Evolutionary conservation across 2,797 vertebrate species (phyloP), one percentile per base, ranked within the genome.

Genomic region (Eleutherodactylus coqui): DNA sequence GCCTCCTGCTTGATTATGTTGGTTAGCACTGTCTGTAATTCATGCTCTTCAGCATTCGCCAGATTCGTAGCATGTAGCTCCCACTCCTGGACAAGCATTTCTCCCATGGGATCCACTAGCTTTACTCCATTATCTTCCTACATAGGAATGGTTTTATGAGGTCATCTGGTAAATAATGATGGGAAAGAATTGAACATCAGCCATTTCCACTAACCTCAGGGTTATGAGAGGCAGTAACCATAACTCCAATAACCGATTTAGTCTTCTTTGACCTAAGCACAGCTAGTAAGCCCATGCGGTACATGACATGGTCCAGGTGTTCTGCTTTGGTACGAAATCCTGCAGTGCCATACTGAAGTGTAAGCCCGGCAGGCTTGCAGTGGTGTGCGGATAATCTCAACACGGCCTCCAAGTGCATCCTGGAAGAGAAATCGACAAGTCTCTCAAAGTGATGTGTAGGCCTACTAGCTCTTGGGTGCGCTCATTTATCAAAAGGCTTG

Each of bases 221-320:
- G 90, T 99, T 99, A 90, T 99, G 98, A 0, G 98, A 99, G 0
- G 98, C 98, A 0, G 98, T 99, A n/a, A 99, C 97, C 97, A 99
- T 96, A 85, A 98, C 90, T 11, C 97, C 98, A 2, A 99, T 96
- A 19, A 96, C 95, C 14, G 95, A 92, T 64, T 91, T 88, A 0
- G 95, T 94, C 17, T 96, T 95, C 86, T 92, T 97, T 89, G 98
- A 97, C 79, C 97, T 92, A 58, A 99, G 90, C 0, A 92, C 89
- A 0, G 98, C 97, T 89, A 99, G 92, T 36, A 98, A 89, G 27
- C 98, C 98, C 97, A 98, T 97, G 73, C 98, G 96, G 91, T 96
- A 99, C 97, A 99, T 96, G 90, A 97, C 72, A 17, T 99, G 98
- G 80, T 97, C 95, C 6, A 99, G 94, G 24, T 91, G 90, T 21